Percentiles rank a stretch among this genome's conserved stretches.
phyloP scores from a whole-genome alignment of 2,888 invertebrate species.

The Dioctria rufipes region DNA sequence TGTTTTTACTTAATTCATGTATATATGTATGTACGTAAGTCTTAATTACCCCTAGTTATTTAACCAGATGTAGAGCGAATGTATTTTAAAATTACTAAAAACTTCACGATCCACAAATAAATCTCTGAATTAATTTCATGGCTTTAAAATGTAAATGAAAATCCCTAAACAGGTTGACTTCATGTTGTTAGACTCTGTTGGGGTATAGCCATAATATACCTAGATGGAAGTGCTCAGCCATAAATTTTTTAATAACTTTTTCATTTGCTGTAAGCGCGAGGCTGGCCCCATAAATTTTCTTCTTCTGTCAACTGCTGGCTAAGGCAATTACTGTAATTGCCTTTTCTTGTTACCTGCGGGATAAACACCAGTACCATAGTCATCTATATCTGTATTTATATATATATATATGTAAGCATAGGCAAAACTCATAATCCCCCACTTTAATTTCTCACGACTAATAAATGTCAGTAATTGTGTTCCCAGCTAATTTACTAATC shows the following conservation, averaged over 20 bases:
- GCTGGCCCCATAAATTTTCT: constrained; percentile 24
- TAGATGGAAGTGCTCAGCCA: neutral
- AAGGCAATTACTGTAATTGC: constrained; percentile 39
- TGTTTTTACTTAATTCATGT: too few species aligned
- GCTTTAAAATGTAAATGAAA: constrained; percentile 13
- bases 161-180: constrained; percentile 18
- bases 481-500: constrained; percentile 38
- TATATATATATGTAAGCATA: neutral
- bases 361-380: too few species aligned
- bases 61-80: too few species aligned
- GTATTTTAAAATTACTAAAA: constrained; percentile 2
- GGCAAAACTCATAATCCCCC: constrained; percentile 6
- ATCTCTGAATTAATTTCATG: constrained; percentile 35
- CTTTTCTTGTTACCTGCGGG: constrained; percentile 37
- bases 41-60: too few species aligned
- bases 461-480: constrained; percentile 45
- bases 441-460: constrained; percentile 38
- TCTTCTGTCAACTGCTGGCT: constrained; percentile 30
- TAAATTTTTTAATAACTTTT: constrained; percentile 49
- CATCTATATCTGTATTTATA: neutral
- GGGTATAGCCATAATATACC: neutral
- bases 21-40: too few species aligned
- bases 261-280: constrained; percentile 6
- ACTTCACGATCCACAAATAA: constrained; percentile 1
- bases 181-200: neutral